Evolutionary conservation across 1,140 invertebrate genomes (phyloP), one percentile per base, ranked within the genome.

Genomic region (Paralvinella palmiformis): DNA sequence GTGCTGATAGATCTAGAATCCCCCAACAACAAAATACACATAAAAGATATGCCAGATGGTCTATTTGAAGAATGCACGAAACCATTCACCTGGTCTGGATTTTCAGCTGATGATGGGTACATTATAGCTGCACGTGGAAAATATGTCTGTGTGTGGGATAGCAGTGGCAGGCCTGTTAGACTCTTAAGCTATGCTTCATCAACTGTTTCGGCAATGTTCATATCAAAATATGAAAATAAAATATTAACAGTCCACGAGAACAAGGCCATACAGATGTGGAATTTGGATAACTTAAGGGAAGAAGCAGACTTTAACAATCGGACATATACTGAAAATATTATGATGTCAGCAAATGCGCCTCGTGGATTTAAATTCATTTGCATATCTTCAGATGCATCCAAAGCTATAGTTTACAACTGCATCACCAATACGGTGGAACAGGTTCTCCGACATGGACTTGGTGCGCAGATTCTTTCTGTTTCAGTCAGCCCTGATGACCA

Each of bases 181-280:
- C 65, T 76, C 50, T 66, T 76, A 3, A 73, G 72, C 32, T 68
- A 72, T 0, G 62, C 69, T 2, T 64, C 60, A 22, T 27, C 45
- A 33, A 37, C 62, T 69, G 10, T 70, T 68, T 4, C 69, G 69
- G 6, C 65, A 45, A 52, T 78, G 0, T 73, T 72, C 62, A 72
- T 72, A 13, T 74, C 71, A 5, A 59, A 68, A n/a, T 61, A 55
- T n/a, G 53, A 68, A 17, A 74, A 74, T 65, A 75, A 74, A 65
- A 71, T 69, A 3, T 72, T 74, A 7, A 69, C 70, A 6, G 59
- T 76, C 3, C 64, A 73, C 1, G 62, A 67, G 10, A 69, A 78
- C 67, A 71, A 73, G 58, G 63, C 70, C 1, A 66, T 78, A 35
- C 73, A 77, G 65, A 44, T 75, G 4, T 78, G 76, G 76, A 71